Percentiles rank a stretch among this genome's conserved stretches.
Conservation (phyloP, 2,113 vertebrate species). For the Pollachius pollachius region DNA sequence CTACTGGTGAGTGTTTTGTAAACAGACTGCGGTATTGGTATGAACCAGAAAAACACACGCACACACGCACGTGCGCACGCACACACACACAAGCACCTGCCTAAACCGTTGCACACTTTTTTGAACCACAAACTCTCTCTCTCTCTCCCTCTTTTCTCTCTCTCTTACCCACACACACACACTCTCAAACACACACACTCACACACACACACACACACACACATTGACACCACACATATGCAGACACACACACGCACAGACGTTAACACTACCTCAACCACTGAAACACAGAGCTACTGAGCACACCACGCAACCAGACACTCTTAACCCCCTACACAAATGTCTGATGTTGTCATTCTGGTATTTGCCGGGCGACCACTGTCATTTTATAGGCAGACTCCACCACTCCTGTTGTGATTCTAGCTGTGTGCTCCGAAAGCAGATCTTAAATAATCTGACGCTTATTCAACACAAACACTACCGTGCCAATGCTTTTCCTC, state of each 20-base stretch:
- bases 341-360: constrained; percentile 66
- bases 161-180: constrained; percentile 25
- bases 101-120: not conserved
- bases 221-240: constrained; percentile 35
- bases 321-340: constrained; percentile 57
- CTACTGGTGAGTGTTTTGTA: constrained; percentile 19
- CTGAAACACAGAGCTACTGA: constrained; percentile 50
- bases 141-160: not conserved
- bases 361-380: constrained; percentile 65
- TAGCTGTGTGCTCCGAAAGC: constrained; percentile 44
- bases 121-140: not conserved
- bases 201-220: constrained; percentile 17
- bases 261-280: constrained; percentile 12
- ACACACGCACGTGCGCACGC: constrained; percentile 22
- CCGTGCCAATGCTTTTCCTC: not conserved
- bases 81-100: not conserved
- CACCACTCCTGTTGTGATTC: constrained; percentile 49
- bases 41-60: constrained; percentile 28
- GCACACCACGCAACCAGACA: constrained; percentile 52
- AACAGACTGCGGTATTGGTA: constrained; percentile 20
- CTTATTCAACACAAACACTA: constrained; percentile 42
- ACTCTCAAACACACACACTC: constrained; percentile 10
- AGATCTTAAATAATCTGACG: constrained; percentile 44
- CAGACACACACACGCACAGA: constrained; percentile 30
- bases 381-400: constrained; percentile 54